Base-by-base conservation (phyloP, 2,888 invertebrate species). In the Disparrhopalites patrizii region DNA sequence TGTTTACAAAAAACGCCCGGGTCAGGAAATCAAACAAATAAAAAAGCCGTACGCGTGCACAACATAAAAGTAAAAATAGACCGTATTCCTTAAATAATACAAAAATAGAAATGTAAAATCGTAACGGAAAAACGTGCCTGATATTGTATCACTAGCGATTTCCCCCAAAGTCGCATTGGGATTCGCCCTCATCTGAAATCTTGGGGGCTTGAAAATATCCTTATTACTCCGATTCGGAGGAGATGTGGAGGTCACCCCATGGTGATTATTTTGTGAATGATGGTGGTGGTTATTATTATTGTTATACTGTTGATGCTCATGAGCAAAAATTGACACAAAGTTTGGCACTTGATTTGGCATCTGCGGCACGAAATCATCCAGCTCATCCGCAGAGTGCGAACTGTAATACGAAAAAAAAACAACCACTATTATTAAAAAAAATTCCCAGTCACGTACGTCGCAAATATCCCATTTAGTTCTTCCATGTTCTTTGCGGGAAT, bases 91-190 rank as follows among this genome's bases (percentile, higher is more conserved):
- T n/a, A n/a, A n/a, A n/a, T n/a, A n/a, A 13, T 20, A 18, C 15
- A 54, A 7, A 54, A 55, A 20, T 55, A 23, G 20, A 33, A 40
- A 43, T 47, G 20, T 30, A 13, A 50, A 61, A 36, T 4, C 4
- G 7, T 50, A 61, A 23, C n/a, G 4, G 28, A 18, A 63, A 25
- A 25, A 33, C 5, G 43, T 58, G 72, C 75, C 75, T 51, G 70
- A 70, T 56, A 75, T 73, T 27, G 66, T 70, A 67, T 75, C 75
- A n/a, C 72, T 73, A 8, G 75, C 75, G 40, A 75, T 72, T 65
- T 75, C 75, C 2, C 75, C 73, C 33, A 73, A 66, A 3, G 70
- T 70, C 13, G 68, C 60, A 50, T 67, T 67, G 13, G 71, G 71
- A 43, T 64, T 70, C 33, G 70, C 73, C 38, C 72, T 63, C 8